Conservation (phyloP, 2,113 vertebrate genomes). For the Oriolus oriolus region DNA sequence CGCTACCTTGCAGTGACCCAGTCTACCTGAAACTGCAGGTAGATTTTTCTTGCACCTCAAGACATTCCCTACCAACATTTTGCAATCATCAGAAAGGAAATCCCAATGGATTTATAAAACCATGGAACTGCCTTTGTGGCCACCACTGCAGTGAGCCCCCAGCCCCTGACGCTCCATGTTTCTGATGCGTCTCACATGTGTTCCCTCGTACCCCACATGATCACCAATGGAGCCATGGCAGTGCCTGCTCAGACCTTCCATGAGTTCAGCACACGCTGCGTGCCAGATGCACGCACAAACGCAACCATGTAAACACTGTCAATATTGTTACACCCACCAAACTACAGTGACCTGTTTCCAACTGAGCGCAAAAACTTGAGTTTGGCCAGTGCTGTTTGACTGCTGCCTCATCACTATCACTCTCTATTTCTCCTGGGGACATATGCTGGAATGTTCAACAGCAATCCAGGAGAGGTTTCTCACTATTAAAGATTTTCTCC, state of each 20-base stretch:
- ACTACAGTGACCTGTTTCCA: not conserved
- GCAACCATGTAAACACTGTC: not conserved
- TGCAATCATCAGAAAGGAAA: not conserved
- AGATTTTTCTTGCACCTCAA: not conserved
- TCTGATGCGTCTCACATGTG: not conserved
- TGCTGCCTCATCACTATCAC: not conserved
- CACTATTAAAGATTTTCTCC: not conserved
- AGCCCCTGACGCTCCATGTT: rapidly evolving
- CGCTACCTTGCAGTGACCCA: not conserved
- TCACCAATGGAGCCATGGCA: not conserved
- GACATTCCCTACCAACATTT: not conserved
- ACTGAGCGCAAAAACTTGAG: not conserved
- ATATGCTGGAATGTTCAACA: not conserved
- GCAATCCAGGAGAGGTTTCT: not conserved
- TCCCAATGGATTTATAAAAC: not conserved
- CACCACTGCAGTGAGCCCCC: not conserved
- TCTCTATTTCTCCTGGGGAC: not conserved
- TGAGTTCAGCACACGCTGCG: rapidly evolving
- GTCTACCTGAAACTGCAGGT: not conserved
- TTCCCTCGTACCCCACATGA: rapidly evolving
- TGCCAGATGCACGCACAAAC: not conserved
- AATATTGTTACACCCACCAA: not conserved
- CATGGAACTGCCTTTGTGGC: not conserved
- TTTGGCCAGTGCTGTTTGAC: not conserved
- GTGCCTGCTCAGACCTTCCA: not conserved